Conservation (phyloP, 1,140 invertebrate genomes). For the Drosophila littoralis region DNA sequence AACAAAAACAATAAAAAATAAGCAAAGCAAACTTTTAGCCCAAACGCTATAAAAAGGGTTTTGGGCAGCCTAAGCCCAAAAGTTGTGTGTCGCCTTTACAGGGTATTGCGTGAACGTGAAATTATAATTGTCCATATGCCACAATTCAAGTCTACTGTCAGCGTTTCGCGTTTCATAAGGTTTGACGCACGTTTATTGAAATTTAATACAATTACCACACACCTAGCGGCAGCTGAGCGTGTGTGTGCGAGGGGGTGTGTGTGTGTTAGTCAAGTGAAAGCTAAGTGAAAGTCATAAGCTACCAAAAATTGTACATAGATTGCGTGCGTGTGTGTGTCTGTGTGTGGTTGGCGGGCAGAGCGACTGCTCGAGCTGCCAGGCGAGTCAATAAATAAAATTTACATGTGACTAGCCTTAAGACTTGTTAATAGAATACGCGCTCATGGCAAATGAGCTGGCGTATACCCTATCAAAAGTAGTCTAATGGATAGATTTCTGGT, state of each 20-base stretch:
- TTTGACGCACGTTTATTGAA: constrained; percentile 66
- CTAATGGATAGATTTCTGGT: too few relatives aligned
- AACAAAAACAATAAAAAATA: constrained; percentile 45
- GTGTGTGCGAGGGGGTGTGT: constrained; percentile 13
- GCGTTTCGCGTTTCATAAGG: constrained; percentile 55
- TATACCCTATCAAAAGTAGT: background rate
- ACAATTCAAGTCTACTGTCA: constrained; percentile 17
- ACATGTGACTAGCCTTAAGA: constrained; percentile 30
- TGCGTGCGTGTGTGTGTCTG: constrained; percentile 16
- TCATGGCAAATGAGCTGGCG: background rate
- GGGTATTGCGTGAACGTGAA: background rate
- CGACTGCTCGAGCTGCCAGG: constrained; percentile 50
- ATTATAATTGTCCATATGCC: background rate
- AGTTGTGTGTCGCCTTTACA: constrained; percentile 12
- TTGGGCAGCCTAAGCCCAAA: constrained; percentile 33
- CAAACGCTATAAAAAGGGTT: constrained; percentile 51
- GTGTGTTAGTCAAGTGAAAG: constrained; percentile 47
- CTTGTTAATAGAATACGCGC: background rate
- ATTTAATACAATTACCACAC: constrained; percentile 77
- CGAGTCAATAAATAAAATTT: constrained; percentile 78
- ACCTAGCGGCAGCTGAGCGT: constrained; percentile 14
- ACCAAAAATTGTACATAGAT: constrained; percentile 51
- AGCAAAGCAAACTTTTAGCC: constrained; percentile 34
- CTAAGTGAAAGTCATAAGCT: constrained; percentile 64
- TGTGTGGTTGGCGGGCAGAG: background rate